Evolutionary conservation across 1,140 invertebrate species (phyloP), one percentile per base, ranked within the genome.

Genomic region (Berghia stephanieae): DNA sequence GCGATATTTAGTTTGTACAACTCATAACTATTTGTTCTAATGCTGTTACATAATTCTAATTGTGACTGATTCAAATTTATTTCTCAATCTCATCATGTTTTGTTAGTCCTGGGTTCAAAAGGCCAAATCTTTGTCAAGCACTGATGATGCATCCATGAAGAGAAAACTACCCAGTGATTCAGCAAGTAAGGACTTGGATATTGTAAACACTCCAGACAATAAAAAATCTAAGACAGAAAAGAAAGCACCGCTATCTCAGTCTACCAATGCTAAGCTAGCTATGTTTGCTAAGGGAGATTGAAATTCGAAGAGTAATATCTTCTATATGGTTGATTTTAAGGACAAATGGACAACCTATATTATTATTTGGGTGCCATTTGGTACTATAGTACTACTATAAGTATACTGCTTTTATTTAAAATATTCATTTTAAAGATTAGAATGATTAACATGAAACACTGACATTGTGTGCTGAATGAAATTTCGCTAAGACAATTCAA

Each of bases 271-370:
- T 4, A 76, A 76, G 31, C 27, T 76, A 31, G 74, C 74, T 10
- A 66, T 24, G 38, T 76, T 76, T 76, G 74, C 74, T n/a, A 76
- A 76, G 24, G 2, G 8, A 3, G 74, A 76, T 38, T 76, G 31
- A 46, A 68, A 24, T 68, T 38, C n/a, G n/a, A n/a, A n/a, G n/a
- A n/a, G n/a, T n/a, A n/a, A n/a, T n/a, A n/a, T n/a, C n/a, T n/a
- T n/a, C n/a, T n/a, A n/a, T n/a, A n/a, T n/a, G n/a, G n/a, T n/a
- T n/a, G n/a, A n/a, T n/a, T n/a, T n/a, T n/a, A n/a, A n/a, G n/a
- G n/a, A n/a, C n/a, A n/a, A n/a, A n/a, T n/a, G n/a, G n/a, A n/a
- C n/a, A n/a, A n/a, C n/a, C n/a, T n/a, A n/a, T n/a, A n/a, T n/a
- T n/a, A n/a, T n/a, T n/a, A n/a, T n/a, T n/a, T n/a, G n/a, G n/a